Percentiles rank a stretch among this genome's conserved stretches.
Evolutionary conservation across 2,113 vertebrate genomes (phyloP).

Genomic region (Dasyurus viverrinus): DNA sequence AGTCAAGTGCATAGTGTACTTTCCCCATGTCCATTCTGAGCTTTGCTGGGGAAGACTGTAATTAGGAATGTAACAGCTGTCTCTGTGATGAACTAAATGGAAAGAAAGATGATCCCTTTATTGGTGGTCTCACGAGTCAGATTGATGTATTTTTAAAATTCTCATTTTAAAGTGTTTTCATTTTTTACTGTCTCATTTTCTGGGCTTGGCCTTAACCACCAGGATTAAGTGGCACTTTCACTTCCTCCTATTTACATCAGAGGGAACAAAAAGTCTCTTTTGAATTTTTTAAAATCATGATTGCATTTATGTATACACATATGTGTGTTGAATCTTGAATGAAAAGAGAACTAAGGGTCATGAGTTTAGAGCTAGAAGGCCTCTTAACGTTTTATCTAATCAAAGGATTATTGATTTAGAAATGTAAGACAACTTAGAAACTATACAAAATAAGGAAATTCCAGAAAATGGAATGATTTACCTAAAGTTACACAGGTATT

Average conservation of each 20-base stretch:
- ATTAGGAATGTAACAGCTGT: neutral
- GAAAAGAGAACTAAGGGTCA: neutral
- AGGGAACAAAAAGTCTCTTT: neutral
- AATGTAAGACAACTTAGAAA: neutral
- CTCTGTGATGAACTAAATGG: neutral
- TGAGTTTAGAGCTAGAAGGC: neutral
- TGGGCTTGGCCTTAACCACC: neutral
- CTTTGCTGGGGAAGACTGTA: neutral
- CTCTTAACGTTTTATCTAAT: neutral
- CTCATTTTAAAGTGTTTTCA: neutral
- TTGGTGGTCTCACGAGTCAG: neutral
- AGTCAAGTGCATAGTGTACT: neutral
- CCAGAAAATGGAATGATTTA: neutral
- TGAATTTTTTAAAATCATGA: neutral
- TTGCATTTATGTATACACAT: neutral
- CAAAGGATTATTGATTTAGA: neutral
- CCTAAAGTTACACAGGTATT: neutral
- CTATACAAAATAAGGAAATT: neutral
- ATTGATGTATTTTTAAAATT: neutral
- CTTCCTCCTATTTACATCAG: neutral
- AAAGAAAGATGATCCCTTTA: neutral
- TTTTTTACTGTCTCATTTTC: neutral
- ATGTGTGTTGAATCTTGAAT: neutral
- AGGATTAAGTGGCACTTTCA: neutral
- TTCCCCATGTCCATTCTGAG: neutral